Evolutionary conservation across 2,797 vertebrate genomes (phyloP).

Genomic region (Smutsia gigantea): DNA sequence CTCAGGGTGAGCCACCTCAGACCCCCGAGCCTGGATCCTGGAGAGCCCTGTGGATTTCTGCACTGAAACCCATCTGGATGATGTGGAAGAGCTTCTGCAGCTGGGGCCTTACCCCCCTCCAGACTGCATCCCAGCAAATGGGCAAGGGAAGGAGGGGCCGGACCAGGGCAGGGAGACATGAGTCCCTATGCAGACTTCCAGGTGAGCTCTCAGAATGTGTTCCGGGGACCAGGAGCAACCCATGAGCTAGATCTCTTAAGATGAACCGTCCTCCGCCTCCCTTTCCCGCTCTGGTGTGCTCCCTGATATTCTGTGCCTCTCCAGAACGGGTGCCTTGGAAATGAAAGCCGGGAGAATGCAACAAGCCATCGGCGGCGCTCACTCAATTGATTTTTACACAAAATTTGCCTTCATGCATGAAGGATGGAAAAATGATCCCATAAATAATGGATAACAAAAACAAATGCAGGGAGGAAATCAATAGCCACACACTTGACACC

Average conservation of each 20-base stretch:
- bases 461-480: conserved; percentile 88
- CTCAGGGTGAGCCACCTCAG: background rate
- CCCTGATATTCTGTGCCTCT: conserved; percentile 80
- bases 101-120: background rate
- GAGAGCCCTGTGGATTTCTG: background rate
- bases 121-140: background rate
- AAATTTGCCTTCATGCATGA: conserved; percentile 88
- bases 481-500: conserved; percentile 86
- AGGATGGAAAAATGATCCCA: conserved; percentile 88
- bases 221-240: background rate
- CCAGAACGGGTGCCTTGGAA: conserved; percentile 69
- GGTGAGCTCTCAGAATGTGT: background rate
- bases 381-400: conserved; percentile 91
- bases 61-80: background rate
- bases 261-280: conserved; percentile 44
- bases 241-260: background rate
- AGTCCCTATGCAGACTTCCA: background rate
- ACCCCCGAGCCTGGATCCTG: background rate
- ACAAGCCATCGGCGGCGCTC: conserved; percentile 84
- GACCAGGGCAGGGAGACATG: background rate
- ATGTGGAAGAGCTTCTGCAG: background rate
- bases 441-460: conserved; percentile 91
- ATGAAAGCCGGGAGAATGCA: conserved; percentile 87
- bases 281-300: conserved; percentile 52
- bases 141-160: background rate